Base-by-base conservation (phyloP, 2,888 invertebrate species). In the Tipula vernalis region DNA sequence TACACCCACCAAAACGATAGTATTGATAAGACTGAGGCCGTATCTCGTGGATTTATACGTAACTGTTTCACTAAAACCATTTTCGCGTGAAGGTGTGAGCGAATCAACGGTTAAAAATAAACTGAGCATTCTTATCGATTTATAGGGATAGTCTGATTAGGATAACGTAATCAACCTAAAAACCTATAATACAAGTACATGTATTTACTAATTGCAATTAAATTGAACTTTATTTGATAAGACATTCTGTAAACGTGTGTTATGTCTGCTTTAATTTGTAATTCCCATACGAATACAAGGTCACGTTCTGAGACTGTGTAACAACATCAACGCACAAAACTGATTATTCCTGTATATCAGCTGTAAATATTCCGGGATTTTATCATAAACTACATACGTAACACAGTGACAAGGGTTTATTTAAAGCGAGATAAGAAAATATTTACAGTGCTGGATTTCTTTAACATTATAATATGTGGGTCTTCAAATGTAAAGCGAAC, bases 1-100 rank as follows among this genome's bases (percentile, higher is more conserved):
- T 92, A 89, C 0, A 93, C 91, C 94, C 94, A 94, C 90, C 93
- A 92, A 90, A 92, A 93, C 36, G 92, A 89, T 44, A 93, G 88
- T 6, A 91, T 89, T 3, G 93, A 93, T 8, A 93, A 39, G 1
- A 91, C 86, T 88, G 91, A 92, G 13, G 93, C 92, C 44, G 89
- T 90, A 87, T 91, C 92, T 51, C 92, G 89, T 0, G 93, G 93
- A 90, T 93, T 92, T 15, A 87, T 83, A 85, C 87, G 86, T 28
- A 88, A 86, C 51, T 87, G 86, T 57, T 87, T 86, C 28, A 71
- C 18, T 10, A 10, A 28, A 28, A 10, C 28, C 71, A 71, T 71
- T 71, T 71, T 71, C 13, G 28, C 10, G 28, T 28, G 28, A 28
- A 12, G 8, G 71, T 71, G 71, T 28, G 18, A 8, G 8, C 18